Base-by-base conservation (phyloP, 2,888 invertebrate genomes). In the Noctua comes region DNA sequence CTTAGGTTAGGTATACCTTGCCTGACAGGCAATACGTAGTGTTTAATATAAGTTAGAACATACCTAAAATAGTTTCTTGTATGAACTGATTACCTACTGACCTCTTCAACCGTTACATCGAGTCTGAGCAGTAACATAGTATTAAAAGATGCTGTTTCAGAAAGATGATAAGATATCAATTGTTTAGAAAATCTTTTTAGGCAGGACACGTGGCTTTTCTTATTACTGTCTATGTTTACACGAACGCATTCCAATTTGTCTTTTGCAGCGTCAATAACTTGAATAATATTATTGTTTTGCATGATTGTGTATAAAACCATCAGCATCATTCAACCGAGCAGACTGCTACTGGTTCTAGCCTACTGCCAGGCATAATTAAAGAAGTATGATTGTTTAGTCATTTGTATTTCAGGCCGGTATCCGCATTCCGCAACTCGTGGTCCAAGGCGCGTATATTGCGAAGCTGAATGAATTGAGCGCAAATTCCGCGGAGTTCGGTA, bases 71-170 rank as follows among this genome's bases (percentile, higher is more conserved):
- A 16, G 40, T 48, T 48, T 59, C 18, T 36, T 77, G 18, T 46
- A n/a, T 31, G 43, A n/a, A 31, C 18, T 70, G 43, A 69, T 31
- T 27, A 27, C 10, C 54, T 21, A 51, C 4, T 73, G 76, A 82
- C 62, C 83, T 36, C 36, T 68, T 21, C 24, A 31, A 54, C 13
- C 36, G 3, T 31, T 40, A 54, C 27, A 54, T n/a, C 24, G 8
- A 24, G 18, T 31, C 36, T 59, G 27, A 54, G 40, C 8, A 31
- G 24, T 31, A 7, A 70, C 66, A 78, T 70, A 51, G 83, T 80
- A 77, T 77, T 27, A 36, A 51, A 51, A 48, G 10, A 82, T 10
- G 36, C 27, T 68, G 80, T 43, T 16, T 27, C 18, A 51, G 48
- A 62, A 16, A 27, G 24, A 36, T 46, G 11, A 80, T 68, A 36